phyloP scores from a whole-genome alignment of 2,797 vertebrate species.

The Borostomias antarcticus region DNA sequence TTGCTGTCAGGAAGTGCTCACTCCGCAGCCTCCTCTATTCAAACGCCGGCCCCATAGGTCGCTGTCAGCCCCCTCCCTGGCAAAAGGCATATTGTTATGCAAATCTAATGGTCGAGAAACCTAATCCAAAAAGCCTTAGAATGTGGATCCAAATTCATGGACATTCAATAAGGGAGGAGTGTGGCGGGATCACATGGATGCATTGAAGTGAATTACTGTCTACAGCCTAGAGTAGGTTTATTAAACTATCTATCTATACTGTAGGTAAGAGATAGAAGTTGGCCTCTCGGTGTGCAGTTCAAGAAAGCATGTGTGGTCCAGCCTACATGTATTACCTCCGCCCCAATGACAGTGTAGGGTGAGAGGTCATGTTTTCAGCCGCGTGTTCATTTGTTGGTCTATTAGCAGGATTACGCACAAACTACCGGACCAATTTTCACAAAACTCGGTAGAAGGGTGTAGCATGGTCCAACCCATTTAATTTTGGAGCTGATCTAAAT shows the following conservation, averaged over 20 bases:
- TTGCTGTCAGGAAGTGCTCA: slow-evolving; percentile 69
- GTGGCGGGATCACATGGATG: slow-evolving; percentile 36
- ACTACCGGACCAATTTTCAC: too few species aligned
- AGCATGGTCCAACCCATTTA: too few species aligned
- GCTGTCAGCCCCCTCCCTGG: slow-evolving; percentile 45
- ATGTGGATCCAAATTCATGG: slow-evolving; percentile 38
- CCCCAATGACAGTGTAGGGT: too few species aligned
- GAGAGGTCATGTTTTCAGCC: too few species aligned
- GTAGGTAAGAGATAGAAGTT: background rate
- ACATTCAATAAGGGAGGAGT: slow-evolving; percentile 20
- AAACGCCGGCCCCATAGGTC: slow-evolving; percentile 61
- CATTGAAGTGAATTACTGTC: background rate
- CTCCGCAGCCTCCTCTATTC: slow-evolving; percentile 62
- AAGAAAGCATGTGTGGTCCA: background rate
- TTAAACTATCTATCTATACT: background rate
- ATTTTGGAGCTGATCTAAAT: too few species aligned
- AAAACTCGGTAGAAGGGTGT: too few species aligned
- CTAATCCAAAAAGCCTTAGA: slow-evolving; percentile 63
- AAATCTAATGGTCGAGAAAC: slow-evolving; percentile 72
- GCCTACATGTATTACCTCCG: background rate
- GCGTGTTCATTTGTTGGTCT: too few species aligned
- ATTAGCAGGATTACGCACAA: too few species aligned
- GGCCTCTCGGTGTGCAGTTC: background rate
- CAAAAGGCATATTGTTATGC: slow-evolving; percentile 68
- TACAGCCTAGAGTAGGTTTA: too few species aligned